These are phyloP conservation scores for Pipistrellus kuhlii DNA, from an alignment of 2,797 vertebrate species.

Conservation along the genomic window DNA sequence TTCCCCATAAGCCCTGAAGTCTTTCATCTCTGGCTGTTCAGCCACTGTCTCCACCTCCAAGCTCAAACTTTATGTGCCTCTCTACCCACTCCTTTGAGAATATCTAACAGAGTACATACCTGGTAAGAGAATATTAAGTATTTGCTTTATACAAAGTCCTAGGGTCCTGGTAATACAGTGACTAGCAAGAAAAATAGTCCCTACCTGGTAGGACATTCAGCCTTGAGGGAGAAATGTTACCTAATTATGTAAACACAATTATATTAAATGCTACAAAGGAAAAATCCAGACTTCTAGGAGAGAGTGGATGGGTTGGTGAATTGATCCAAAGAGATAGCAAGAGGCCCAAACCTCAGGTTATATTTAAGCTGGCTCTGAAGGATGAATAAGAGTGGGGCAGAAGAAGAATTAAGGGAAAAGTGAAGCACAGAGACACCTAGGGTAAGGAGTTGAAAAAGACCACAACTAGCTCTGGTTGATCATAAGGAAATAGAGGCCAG, in stretches of 20 bases:
- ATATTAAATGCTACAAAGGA: conserved; percentile 39
- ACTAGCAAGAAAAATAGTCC: conserved; percentile 8
- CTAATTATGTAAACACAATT: not conserved
- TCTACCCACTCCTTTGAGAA: conserved; percentile 14
- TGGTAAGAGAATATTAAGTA: not conserved
- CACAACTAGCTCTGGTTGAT: not conserved
- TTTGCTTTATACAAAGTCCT: not conserved
- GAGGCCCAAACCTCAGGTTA: not conserved
- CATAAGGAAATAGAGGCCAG: not conserved
- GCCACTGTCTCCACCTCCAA: conserved; percentile 16
- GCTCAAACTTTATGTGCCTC: conserved; percentile 12
- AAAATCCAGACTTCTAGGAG: not conserved
- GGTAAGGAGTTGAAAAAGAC: not conserved
- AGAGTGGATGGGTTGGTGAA: not conserved
- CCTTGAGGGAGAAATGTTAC: not conserved
- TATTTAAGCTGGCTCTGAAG: not conserved
- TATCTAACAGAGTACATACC: not conserved
- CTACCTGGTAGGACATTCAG: not conserved
- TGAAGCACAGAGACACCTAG: not conserved
- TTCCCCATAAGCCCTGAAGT: not conserved
- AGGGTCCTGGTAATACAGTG: not conserved
- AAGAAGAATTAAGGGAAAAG: not conserved
- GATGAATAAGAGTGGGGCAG: not conserved
- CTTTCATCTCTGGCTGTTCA: not conserved
- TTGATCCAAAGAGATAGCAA: not conserved